Evolutionary conservation across 92 coral and sea anemone species (phyloP).

Genomic region (Paramuricea clavata): DNA sequence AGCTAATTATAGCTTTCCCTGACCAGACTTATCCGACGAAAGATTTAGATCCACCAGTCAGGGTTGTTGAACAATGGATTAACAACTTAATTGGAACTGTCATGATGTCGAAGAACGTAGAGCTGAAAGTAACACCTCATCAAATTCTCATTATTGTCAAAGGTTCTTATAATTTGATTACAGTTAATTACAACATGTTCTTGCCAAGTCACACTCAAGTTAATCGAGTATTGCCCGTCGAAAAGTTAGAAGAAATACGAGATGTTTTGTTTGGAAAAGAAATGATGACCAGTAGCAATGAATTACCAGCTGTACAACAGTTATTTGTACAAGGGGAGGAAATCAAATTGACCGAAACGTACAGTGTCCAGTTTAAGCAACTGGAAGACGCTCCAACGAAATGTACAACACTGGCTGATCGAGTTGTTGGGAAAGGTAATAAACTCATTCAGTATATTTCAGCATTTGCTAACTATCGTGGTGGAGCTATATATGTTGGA

Average conservation of each 20-base stretch:
- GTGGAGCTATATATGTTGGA: constrained; percentile 17
- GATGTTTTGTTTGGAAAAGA: not conserved
- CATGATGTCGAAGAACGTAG: not conserved
- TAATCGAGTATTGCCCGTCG: not conserved
- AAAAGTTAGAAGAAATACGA: not conserved
- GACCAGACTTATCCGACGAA: not conserved
- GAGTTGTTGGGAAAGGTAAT: not conserved
- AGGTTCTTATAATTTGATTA: not conserved
- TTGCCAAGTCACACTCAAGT: constrained; percentile 13
- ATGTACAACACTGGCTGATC: not conserved
- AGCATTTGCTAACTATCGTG: constrained; percentile 12
- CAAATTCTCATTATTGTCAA: not conserved
- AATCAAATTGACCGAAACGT: not conserved
- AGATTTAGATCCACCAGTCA: not conserved
- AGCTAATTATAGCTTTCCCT: not conserved
- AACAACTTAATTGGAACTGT: not conserved
- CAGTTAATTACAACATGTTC: constrained; percentile 11
- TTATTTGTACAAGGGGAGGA: not conserved
- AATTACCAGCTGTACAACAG: not conserved
- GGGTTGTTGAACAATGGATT: not conserved
- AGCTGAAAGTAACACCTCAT: not conserved
- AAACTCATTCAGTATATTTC: not conserved
- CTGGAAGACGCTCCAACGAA: not conserved
- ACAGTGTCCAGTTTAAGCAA: constrained; percentile 5
- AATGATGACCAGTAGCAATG: not conserved